Evolutionary conservation across 2,888 invertebrate species (phyloP), one percentile per base, ranked within the genome.

Genomic region (Idaea straminata): DNA sequence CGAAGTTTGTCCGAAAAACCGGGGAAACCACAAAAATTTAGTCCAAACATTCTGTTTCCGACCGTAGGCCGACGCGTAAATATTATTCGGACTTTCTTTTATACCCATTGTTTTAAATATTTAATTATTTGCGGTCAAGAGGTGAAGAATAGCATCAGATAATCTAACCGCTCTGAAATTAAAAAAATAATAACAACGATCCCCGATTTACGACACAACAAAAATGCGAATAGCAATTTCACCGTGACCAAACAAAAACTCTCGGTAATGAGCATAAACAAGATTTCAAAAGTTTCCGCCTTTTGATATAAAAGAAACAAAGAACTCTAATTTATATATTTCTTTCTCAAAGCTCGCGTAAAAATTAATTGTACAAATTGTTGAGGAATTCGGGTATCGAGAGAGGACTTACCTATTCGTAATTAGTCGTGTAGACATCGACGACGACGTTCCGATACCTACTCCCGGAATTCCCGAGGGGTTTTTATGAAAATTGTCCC

Each of bases 21-120:
- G 84, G 83, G 80, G 85, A 88, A 87, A 86, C 76, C 83, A 84
- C 85, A 77, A 83, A 87, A 91, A 87, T 88, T 85, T 83, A 83
- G 87, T 83, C 81, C 83, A 80, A 83, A 83, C 86, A 83, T 84
- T 84, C 83, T 82, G 84, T 82, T 88, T 89, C 91, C 90, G 81
- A 81, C 76, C 80, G 83, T 77, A 82, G 81, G 80, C 76, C 77
- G 76, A 76, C 74, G 81, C 83, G 86, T 86, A 87, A 90, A 91
- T 87, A 90, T 89, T 89, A 91, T 90, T 87, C 87, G 82, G 85
- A 83, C 80, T 86, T 71, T 83, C 84, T 86, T 86, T 88, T 85
- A 86, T 89, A 83, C 83, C 74, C 82, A 88, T 92, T 91, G 90
- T 91, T 91, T 89, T 82, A 86, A 82, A 79, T 78, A 77, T 82